Percentiles rank a stretch among this genome's conserved stretches.
Conservation (phyloP, 1,140 invertebrate species). For the Tribolium madens region DNA sequence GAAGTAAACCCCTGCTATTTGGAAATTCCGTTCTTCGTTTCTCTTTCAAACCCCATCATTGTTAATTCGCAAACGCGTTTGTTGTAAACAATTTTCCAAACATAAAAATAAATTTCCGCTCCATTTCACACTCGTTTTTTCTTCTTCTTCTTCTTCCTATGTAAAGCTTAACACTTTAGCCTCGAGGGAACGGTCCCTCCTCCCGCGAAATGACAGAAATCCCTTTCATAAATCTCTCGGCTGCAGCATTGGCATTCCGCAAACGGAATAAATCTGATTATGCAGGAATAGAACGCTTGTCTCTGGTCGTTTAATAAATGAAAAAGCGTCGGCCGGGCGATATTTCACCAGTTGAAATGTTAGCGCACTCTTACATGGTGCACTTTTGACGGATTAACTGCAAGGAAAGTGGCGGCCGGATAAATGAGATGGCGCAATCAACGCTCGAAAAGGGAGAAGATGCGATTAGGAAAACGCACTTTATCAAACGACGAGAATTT, state of each 20-base stretch:
- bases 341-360: constrained; percentile 7
- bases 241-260: constrained; percentile 34
- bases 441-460: no score
- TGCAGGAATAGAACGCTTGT: constrained; percentile 37
- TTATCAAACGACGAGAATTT: no score
- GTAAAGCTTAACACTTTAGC: constrained; percentile 14
- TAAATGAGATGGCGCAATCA: not conserved
- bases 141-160: not conserved
- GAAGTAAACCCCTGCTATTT: not conserved
- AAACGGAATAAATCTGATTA: constrained; percentile 39
- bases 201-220: constrained; percentile 21
- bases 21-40: no score
- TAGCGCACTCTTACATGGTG: not conserved
- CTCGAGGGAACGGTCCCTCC: not conserved
- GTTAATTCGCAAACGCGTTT: not conserved
- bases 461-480: no score
- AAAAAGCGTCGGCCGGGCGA: constrained; percentile 13
- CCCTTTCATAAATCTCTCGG: constrained; percentile 26
- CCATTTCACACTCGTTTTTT: not conserved
- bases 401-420: not conserved
- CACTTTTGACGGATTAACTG: constrained; percentile 6
- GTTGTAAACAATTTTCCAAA: not conserved
- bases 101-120: not conserved
- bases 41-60: not conserved
- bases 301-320: constrained; percentile 36